Conservation (phyloP, 2,797 vertebrate genomes). For the Rhinoraja longicauda region DNA sequence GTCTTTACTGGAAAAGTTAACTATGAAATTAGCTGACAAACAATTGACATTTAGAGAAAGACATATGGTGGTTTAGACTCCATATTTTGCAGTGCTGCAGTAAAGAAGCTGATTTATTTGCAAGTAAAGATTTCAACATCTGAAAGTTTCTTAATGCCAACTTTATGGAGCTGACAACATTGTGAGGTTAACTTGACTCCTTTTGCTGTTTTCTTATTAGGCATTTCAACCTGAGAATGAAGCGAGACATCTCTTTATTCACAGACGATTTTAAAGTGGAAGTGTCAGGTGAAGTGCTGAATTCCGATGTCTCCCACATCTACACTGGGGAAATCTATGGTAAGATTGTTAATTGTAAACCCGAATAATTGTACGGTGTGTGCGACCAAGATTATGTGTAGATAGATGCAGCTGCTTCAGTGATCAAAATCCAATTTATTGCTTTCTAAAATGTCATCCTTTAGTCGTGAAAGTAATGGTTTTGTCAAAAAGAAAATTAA, state of each 20-base stretch:
- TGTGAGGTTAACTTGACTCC: neutral
- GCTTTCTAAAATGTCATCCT: neutral
- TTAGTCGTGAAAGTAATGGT: neutral
- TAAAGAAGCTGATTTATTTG: neutral
- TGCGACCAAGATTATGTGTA: neutral
- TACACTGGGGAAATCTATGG: conserved; percentile 90
- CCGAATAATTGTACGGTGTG: neutral
- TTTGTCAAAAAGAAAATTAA: conserved; percentile 6
- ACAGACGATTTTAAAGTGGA: conserved; percentile 81
- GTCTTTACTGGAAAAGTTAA: neutral
- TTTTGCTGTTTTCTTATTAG: conserved; percentile 52
- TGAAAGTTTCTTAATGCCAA: too few species aligned
- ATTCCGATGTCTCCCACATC: conserved; percentile 88
- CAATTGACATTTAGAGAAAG: too few species aligned
- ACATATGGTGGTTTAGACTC: neutral
- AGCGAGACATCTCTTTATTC: conserved; percentile 79
- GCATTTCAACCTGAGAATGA: conserved; percentile 88
- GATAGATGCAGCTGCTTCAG: neutral
- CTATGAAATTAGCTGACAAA: too few species aligned
- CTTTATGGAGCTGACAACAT: too few species aligned
- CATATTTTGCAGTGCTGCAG: neutral
- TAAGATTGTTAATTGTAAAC: conserved; percentile 55
- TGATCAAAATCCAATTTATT: neutral
- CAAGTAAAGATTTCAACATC: neutral
- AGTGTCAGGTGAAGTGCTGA: conserved; percentile 66